A percentile compares a stretch with the other conserved stretches of the same genome.
Evolutionary conservation across 2,113 vertebrate genomes (phyloP).

Genomic region (Falcunculus frontatus): DNA sequence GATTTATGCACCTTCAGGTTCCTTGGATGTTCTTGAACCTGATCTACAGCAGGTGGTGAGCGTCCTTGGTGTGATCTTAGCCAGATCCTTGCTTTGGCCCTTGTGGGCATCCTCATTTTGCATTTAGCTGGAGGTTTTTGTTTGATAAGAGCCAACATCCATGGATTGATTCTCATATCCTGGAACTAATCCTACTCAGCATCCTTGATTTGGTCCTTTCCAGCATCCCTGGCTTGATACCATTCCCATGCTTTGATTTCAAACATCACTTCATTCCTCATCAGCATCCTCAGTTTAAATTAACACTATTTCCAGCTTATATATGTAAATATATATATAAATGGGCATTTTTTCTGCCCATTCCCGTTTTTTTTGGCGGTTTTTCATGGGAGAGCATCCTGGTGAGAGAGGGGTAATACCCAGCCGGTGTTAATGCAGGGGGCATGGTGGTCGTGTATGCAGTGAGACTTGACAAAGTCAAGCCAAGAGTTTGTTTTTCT

Average conservation of each 20-base stretch:
- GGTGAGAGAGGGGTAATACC: background rate
- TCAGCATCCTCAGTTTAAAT: background rate
- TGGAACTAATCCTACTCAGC: background rate
- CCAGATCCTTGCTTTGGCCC: background rate
- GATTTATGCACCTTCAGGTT: background rate
- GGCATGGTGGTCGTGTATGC: accelerated
- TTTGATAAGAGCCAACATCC: background rate
- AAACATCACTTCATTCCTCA: background rate
- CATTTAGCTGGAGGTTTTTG: background rate
- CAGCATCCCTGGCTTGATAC: background rate
- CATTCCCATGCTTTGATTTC: background rate
- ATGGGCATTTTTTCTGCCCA: background rate
- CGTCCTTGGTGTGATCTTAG: accelerated
- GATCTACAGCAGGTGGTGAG: background rate
- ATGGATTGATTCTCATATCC: accelerated
- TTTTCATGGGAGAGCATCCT: background rate
- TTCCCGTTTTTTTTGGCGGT: background rate
- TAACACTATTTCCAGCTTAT: background rate
- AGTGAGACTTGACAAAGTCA: background rate
- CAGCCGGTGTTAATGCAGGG: background rate
- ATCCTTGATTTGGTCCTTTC: background rate
- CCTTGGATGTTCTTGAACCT: background rate
- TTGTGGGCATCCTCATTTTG: background rate
- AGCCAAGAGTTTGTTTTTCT: background rate
- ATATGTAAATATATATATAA: background rate